A percentile compares a stretch with the other conserved stretches of the same genome.
These are phyloP conservation scores for Acholoe squamosa DNA, from an alignment of 2,888 invertebrate genomes.

Conservation along the genomic window DNA sequence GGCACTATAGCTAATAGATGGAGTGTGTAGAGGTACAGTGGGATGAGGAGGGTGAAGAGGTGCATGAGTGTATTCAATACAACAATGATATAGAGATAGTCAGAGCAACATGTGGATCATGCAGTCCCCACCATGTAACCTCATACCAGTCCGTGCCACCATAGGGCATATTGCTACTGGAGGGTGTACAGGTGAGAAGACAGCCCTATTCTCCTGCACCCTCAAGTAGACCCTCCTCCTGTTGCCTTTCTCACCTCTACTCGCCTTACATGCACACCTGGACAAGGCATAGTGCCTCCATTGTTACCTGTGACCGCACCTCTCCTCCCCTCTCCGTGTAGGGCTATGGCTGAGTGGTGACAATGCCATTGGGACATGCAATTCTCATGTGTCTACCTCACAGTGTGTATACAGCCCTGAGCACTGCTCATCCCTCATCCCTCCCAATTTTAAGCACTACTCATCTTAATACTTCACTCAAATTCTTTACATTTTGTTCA, in stretches of 20 bases:
- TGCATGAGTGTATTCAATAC: not conserved
- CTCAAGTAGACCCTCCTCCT: slow-evolving; percentile 8
- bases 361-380: slow-evolving; percentile 19
- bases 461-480: no score
- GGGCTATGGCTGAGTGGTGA: not conserved
- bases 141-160: not conserved
- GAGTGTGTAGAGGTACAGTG: not conserved
- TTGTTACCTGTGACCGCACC: not conserved
- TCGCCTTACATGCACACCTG: slow-evolving; percentile 5
- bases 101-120: not conserved
- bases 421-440: not conserved
- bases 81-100: slow-evolving; percentile 1
- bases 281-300: not conserved
- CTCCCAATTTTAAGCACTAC: not conserved
- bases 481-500: no score
- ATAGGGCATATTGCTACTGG: slow-evolving; percentile 14
- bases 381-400: not conserved
- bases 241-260: not conserved
- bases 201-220: not conserved
- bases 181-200: slow-evolving; percentile 13
- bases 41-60: not conserved
- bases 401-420: not conserved
- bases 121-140: not conserved
- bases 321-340: not conserved
- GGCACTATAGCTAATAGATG: no score